Evolutionary conservation across 2,888 invertebrate species (phyloP).

Genomic region (Microctonus aethiopoides): DNA sequence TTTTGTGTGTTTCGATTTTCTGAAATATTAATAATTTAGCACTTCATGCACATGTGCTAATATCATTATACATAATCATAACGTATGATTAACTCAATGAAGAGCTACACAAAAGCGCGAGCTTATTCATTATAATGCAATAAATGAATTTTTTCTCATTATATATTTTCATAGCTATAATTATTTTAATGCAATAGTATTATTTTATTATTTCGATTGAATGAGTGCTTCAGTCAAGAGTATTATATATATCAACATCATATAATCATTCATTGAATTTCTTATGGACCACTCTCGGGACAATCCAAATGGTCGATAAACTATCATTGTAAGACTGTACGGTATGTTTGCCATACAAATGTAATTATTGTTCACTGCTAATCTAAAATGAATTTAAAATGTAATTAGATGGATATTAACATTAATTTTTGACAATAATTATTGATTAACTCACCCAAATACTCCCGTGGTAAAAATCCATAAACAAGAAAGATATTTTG

Average conservation of each 20-base stretch:
- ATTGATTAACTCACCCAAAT: conserved; percentile 45
- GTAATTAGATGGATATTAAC: conserved; percentile 5
- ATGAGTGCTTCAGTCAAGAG: conserved; percentile 51
- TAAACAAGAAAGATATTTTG: conserved; percentile 30
- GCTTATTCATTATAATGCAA: not conserved
- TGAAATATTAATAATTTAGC: not conserved
- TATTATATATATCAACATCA: conserved; percentile 49
- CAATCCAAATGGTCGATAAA: conserved; percentile 46
- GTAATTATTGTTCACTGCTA: conserved; percentile 44
- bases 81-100: no score
- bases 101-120: not conserved
- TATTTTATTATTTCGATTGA: conserved; percentile 16
- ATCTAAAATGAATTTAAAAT: conserved; percentile 36
- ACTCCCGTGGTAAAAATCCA: conserved; percentile 46
- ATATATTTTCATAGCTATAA: not conserved
- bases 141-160: not conserved
- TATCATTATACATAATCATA: not conserved
- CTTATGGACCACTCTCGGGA: conserved; percentile 48
- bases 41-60: not conserved
- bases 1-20: not conserved
- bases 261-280: conserved; percentile 51
- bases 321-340: conserved; percentile 44
- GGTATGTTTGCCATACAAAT: conserved; percentile 47
- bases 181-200: not conserved
- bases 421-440: not conserved